Base-by-base conservation (phyloP, 64 coral and sea anemone species). In the Stichodactyla helianthus region DNA sequence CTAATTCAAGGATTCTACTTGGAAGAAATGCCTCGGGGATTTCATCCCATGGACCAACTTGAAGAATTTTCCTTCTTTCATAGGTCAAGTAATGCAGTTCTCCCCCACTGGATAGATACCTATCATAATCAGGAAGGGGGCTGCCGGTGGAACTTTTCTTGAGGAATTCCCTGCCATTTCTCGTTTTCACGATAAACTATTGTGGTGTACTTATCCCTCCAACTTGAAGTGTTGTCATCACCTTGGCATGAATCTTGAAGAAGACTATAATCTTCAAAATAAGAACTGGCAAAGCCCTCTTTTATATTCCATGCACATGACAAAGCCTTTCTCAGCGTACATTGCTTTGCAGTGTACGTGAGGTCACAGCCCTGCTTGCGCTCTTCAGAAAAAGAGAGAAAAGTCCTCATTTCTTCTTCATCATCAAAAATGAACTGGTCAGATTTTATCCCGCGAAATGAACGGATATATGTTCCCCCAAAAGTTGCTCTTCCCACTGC, bases 141-240 rank as follows among this genome's bases (percentile, higher is more conserved):
- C 35, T 92, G 90, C 50, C 60, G 85, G 82, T 92, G 90, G 51
- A 83, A 82, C 56, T 20, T 83, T 55, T 92, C 85, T 57, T 57
- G 55, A 7, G 55, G 55, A 57, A 57, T 57, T 67, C 51, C 56
- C 6, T 74, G 17, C 18, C 17, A 74, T 19, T 74, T 27, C 17
- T 74, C 68, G 17, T 74, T 74, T 20, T 92, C 81, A 18, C 85
- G 54, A 82, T 86, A 91, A 55, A 92, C 80, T 1, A 92, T 64
- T 79, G 89, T 86, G 28, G 89, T 91, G 44, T 91, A 91, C 22
- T 91, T 91, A 63, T 91, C 89, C 15, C 83, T 86, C 89, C 89
- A 86, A 50, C n/a, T 71, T 71, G 12, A 64, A 11, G 60, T 25
- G 13, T 19, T 27, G 8, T 70, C 50, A 51, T 74, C 64, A 51